Base-by-base conservation (phyloP, 1,140 invertebrate species). In the Drosophila sturtevanti region DNA sequence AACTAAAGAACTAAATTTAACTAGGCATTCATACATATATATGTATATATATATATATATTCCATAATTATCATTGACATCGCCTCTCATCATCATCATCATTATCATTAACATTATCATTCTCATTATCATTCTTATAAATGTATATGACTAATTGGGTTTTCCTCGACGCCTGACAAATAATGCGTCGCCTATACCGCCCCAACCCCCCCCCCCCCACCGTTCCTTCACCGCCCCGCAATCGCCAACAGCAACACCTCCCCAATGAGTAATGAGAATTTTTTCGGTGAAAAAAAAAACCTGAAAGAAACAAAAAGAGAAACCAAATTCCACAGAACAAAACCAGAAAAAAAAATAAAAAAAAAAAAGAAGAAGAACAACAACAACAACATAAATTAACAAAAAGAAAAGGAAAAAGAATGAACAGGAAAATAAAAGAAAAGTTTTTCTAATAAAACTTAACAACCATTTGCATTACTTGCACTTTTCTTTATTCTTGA, bases 141-240 rank as follows among this genome's bases (percentile, higher is more conserved):
- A n/a, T 61, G 48, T 55, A 60, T 68, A 76, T 89, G 84, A 89
- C 84, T 89, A 89, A 89, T 89, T 89, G 84, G 84, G 84, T 84
- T 89, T 89, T 89, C 84, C 84, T 68, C 73, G 61, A 5, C 14
- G 65, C 38, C 62, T 66, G 71, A 77, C 74, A 77, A 77, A 72
- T 74, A 72, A 64, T 71, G 68, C 66, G 72, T 21, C 16, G 6
- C n/a, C n/a, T 2, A 31, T 24, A n/a, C n/a, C n/a, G 10, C 51
- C 16, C 48, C 16, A 18, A 52, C 48, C 5, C 48, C 37, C 10
- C 37, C 37, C n/a, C 7, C 41, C 16, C 9, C 14, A 16, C 41
- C n/a, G n/a, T n/a, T 14, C 5, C 38, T 6, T 14, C n/a, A 7
- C 38, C 41, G 6, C 1, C 41, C 16, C 9, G 5, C 14, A 6